Conservation (phyloP, 2,888 invertebrate species). For the Neria commutata region DNA sequence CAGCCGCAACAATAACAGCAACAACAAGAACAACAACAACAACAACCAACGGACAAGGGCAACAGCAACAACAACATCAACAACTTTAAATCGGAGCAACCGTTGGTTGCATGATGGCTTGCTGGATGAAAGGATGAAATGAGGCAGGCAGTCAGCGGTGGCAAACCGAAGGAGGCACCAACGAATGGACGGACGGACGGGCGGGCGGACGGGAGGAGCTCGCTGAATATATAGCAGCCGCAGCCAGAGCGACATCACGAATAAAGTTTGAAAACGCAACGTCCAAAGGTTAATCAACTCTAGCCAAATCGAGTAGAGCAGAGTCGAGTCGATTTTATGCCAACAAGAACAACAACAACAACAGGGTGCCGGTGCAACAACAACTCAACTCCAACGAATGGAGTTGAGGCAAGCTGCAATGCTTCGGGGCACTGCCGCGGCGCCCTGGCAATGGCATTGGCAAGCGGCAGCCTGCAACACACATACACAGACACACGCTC, state of each 20-base stretch:
- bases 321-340: neutral
- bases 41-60: slow-evolving; percentile 3
- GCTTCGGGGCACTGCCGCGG: neutral
- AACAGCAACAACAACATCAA: slow-evolving; percentile 27
- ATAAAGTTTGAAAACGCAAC: slow-evolving; percentile 52
- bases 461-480: neutral
- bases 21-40: slow-evolving; percentile 2
- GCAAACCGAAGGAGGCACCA: neutral
- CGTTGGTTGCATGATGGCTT: no score
- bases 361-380: neutral
- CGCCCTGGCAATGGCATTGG: slow-evolving; percentile 54
- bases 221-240: no score
- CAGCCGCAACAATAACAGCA: slow-evolving; percentile 6
- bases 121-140: slow-evolving; percentile 9
- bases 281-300: slow-evolving; percentile 60
- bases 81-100: slow-evolving; percentile 53
- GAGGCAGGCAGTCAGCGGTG: neutral
- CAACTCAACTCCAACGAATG: neutral
- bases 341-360: neutral
- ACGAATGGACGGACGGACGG: neutral
- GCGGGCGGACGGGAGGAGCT: neutral
- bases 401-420: slow-evolving; percentile 7
- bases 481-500: no score
- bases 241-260: slow-evolving; percentile 46
- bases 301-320: slow-evolving; percentile 23